A percentile compares a stretch with the other conserved stretches of the same genome.
Conservation (phyloP, 2,888 invertebrate species). For the Archaeoteleia sp. region DNA sequence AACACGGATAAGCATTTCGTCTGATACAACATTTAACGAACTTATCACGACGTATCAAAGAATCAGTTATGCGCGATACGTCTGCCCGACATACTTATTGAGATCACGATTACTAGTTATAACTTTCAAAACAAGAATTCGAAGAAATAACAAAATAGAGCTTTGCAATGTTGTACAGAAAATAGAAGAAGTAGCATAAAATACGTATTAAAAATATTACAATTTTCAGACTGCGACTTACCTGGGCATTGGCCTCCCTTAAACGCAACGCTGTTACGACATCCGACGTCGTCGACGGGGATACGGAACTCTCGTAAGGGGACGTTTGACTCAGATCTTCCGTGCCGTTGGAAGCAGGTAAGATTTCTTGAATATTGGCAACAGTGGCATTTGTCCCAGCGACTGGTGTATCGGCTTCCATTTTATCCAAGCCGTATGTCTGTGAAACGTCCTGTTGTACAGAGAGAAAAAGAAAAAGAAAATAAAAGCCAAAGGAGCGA, state of each 20-base stretch:
- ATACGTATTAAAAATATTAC: not conserved
- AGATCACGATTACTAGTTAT: too few relatives aligned
- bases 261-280: constrained; percentile 7
- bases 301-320: constrained; percentile 6
- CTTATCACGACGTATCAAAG: too few relatives aligned
- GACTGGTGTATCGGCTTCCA: constrained; percentile 54
- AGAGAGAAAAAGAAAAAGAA: constrained; percentile 14
- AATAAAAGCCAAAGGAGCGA: constrained; percentile 13
- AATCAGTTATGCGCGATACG: too few relatives aligned
- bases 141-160: not conserved
- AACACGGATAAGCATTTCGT: too few relatives aligned
- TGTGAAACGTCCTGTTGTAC: constrained; percentile 70
- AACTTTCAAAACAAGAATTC: too few relatives aligned
- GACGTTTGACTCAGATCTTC: constrained; percentile 35
- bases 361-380: constrained; percentile 38
- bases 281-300: constrained; percentile 21
- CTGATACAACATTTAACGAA: too few relatives aligned
- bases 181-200: not conserved
- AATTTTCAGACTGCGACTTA: constrained; percentile 9
- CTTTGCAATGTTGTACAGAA: not conserved
- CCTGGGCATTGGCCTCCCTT: constrained; percentile 36
- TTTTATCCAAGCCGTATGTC: constrained; percentile 71
- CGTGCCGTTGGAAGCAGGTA: constrained; percentile 41
- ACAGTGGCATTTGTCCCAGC: constrained; percentile 46
- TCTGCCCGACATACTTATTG: too few relatives aligned